A percentile compares a stretch with the other conserved stretches of the same genome.
Evolutionary conservation across 1,140 invertebrate genomes (phyloP).

Genomic region (Drosophila bipectinata): DNA sequence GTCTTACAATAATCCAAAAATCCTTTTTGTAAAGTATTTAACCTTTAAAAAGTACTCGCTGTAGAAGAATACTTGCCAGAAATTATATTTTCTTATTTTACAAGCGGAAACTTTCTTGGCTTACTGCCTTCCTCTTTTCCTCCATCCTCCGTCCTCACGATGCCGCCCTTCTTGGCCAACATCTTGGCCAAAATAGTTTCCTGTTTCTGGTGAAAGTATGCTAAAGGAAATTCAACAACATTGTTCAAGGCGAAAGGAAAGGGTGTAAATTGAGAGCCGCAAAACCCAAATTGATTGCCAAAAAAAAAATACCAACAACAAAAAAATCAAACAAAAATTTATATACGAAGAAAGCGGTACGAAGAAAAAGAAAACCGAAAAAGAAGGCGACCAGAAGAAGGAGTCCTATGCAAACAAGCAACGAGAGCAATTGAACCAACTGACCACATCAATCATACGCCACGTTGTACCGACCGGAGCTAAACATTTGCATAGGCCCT

Average conservation of each 20-base stretch:
- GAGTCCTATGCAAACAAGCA: conserved; percentile 21
- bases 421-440: conserved; percentile 31
- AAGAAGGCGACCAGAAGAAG: neutral
- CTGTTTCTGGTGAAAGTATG: conserved; percentile 19
- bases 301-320: neutral
- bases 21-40: neutral
- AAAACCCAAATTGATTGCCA: conserved; percentile 22
- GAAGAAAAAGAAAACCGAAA: neutral
- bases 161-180: neutral
- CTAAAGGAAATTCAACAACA: conserved; percentile 17
- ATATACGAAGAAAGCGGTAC: neutral
- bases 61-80: conserved; percentile 11
- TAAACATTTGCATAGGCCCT: conserved; percentile 72
- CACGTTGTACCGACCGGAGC: conserved; percentile 41
- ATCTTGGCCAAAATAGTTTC: conserved; percentile 39
- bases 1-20: neutral
- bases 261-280: conserved; percentile 31
- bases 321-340: conserved; percentile 3
- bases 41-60: neutral
- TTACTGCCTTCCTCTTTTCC: neutral
- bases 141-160: too few relatives aligned
- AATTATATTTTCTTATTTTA: conserved; percentile 27
- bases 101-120: conserved; percentile 27
- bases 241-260: conserved; percentile 8
- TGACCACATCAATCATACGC: conserved; percentile 79